Evolutionary conservation across 2,888 invertebrate genomes (phyloP), one percentile per base, ranked within the genome.

Genomic region (Eupithecia pulchellata): DNA sequence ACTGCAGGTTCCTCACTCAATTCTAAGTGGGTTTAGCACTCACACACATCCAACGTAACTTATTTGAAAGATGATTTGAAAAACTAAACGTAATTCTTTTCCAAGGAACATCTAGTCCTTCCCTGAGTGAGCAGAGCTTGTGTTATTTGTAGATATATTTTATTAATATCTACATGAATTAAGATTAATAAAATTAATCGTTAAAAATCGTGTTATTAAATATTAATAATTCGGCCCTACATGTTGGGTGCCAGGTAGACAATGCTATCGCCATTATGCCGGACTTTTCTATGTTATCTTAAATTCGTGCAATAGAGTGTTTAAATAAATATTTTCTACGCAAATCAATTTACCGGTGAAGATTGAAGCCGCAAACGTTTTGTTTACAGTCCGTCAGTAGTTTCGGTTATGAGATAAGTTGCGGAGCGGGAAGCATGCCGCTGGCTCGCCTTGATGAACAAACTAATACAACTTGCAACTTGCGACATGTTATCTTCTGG

Each of bases 401-500:
- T 34, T 61, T 25, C 20, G 78, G 82, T 82, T 88, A 86, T 89
- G 85, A 85, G 81, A 81, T 81, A 88, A 89, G 87, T 88, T 87
- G 82, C 76, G 76, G 81, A 83, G 77, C 78, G 75, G 72, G 74
- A 79, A 75, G 72, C 76, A 70, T 75, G 80, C 42, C 32, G 55
- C 65, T 61, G 27, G 60, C 66, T 67, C 57, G 60, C 72, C 78
- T 77, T 80, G 82, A 83, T 78, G 83, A 82, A 82, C 77, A 84
- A 89, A 89, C 89, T 89, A 89, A 89, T 89, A 81, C 86, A 88
- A 89, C 84, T 89, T 89, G 74, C 42, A 64, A 72, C 73, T 62
- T 71, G 64, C 75, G 76, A 69, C 69, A 66, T 68, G 69, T 70
- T 67, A 62, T 69, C 68, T 72, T 32, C 25, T 39, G 36, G 29